Evolutionary conservation across 1,140 invertebrate species (phyloP), one percentile per base, ranked within the genome.

Genomic region (Helicoverpa armigera): DNA sequence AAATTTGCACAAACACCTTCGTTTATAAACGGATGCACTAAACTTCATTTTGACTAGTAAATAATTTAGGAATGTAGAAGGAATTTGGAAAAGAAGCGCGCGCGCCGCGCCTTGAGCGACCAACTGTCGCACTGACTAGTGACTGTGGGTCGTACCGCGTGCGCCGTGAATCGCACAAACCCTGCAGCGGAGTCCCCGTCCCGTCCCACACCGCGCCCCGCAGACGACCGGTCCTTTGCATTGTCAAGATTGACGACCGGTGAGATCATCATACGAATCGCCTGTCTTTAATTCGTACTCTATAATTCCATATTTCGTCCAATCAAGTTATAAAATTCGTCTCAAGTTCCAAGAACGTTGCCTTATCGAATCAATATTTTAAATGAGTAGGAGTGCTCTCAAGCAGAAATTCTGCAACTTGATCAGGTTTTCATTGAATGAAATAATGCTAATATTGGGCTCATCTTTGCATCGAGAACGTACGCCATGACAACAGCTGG

Each of bases 241-340:
- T 94, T 94, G 93, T 92, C 92, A 93, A 93, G 90, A 94, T 93
- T 94, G 92, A 93, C 89, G 87, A 91, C 86, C 89, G 90, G 86
- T 94, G 93, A 94, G 91, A 93, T 94, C 93, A 94, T 92, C 91
- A 86, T 76, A 87, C 82, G 83, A 87, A 87, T 86, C 80, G 80
- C 78, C 82, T 82, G 85, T 82, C 78, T 89, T 89, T 88, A 87
- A 92, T 91, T 89, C 89, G 77, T 85, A 87, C 85, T 87, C 83
- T 82, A 90, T 90, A 81, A 82, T 77, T 82, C 73, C 54, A 81
- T 83, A 79, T 81, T 69, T 65, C 67, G 58, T 73, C 73, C 31
- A 65, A 79, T 69, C 53, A 50, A 43, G 61, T 60, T 53, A 79
- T 70, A 58, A 79, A 70, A 74, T 77, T 56, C 18, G 31, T 69